These are phyloP conservation scores for Holothuria glaberrima DNA, from an alignment of 35 echinoderm and acorn worm genomes.

Conservation along the genomic window DNA sequence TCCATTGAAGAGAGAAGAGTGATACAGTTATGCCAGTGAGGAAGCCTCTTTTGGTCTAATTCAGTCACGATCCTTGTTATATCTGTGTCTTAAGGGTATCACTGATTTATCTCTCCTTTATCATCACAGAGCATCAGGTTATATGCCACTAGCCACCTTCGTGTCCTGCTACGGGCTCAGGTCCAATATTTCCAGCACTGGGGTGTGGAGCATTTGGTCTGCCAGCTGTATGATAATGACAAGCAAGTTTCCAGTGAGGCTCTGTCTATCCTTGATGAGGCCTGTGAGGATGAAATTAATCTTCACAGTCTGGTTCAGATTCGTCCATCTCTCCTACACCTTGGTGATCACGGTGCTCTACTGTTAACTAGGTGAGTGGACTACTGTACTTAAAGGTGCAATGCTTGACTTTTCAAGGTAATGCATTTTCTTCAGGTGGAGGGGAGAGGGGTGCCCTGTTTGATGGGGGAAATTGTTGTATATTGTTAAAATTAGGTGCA, in stretches of 20 bases:
- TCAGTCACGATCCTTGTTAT: too few species aligned
- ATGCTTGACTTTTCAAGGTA: too few species aligned
- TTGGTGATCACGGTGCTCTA: conserved; percentile 89
- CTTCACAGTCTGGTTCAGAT: conserved; percentile 85
- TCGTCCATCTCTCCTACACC: conserved; percentile 87
- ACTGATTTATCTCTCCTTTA: too few species aligned
- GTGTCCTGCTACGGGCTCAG: conserved; percentile 82
- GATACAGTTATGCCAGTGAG: too few species aligned
- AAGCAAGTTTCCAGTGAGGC: conserved; percentile 68
- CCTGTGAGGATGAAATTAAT: conserved; percentile 91
- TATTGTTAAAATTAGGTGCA: too few species aligned
- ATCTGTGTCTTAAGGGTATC: too few species aligned
- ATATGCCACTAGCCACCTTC: conserved; percentile 87
- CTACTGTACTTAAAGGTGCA: too few species aligned
- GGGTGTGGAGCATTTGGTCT: conserved; percentile 88
- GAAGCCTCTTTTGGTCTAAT: too few species aligned
- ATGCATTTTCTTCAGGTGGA: too few species aligned
- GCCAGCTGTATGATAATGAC: conserved; percentile 87
- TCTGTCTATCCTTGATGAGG: conserved; percentile 87
- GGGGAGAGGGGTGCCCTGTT: too few species aligned
- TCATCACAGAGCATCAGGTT: conserved; percentile 67
- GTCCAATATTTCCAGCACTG: conserved; percentile 91
- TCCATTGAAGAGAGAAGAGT: too few species aligned
- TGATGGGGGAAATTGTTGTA: too few species aligned
- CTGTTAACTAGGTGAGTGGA: conserved; percentile 67